These are phyloP conservation scores for Heliothis subflexa DNA, from an alignment of 1,140 invertebrate genomes.

Conservation along the genomic window DNA sequence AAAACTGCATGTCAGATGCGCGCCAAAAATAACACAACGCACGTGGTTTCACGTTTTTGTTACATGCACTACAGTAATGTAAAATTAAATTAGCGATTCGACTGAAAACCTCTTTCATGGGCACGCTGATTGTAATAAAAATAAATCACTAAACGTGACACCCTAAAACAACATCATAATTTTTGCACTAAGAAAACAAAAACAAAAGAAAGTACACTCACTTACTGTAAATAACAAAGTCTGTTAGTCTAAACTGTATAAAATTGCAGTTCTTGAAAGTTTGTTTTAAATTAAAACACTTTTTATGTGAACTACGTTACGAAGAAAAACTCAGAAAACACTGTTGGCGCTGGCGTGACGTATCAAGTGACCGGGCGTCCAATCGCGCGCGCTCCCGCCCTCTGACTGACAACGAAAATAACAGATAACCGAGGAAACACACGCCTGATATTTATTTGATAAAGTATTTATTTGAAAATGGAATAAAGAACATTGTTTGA, in stretches of 20 bases:
- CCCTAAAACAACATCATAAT: slow-evolving; percentile 1
- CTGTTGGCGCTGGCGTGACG: slow-evolving; percentile 10
- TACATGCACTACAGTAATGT: neutral
- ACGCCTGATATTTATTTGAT: slow-evolving; percentile 24
- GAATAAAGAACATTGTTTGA: neutral
- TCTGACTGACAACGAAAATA: slow-evolving; percentile 74
- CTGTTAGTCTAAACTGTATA: neutral
- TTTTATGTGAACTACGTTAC: slow-evolving; percentile 31
- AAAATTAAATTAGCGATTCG: slow-evolving; percentile 10
- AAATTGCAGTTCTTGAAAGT: neutral
- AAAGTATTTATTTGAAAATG: slow-evolving; percentile 31
- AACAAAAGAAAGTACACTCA: slow-evolving; percentile 22
- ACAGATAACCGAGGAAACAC: slow-evolving; percentile 66
- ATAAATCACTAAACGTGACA: neutral
- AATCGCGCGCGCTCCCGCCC: slow-evolving; percentile 60
- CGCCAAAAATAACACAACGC: slow-evolving; percentile 67
- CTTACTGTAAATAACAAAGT: slow-evolving; percentile 2
- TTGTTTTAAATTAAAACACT: slow-evolving; percentile 21
- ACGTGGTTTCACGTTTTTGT: slow-evolving; percentile 21
- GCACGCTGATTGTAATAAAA: neutral
- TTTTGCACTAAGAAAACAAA: slow-evolving; percentile 17
- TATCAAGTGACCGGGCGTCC: slow-evolving; percentile 54
- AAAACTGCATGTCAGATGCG: slow-evolving; percentile 59
- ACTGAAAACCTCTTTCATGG: neutral
- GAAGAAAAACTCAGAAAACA: slow-evolving; percentile 29